phyloP scores from a whole-genome alignment of 1,140 invertebrate species.

The Cydia pomonella region DNA sequence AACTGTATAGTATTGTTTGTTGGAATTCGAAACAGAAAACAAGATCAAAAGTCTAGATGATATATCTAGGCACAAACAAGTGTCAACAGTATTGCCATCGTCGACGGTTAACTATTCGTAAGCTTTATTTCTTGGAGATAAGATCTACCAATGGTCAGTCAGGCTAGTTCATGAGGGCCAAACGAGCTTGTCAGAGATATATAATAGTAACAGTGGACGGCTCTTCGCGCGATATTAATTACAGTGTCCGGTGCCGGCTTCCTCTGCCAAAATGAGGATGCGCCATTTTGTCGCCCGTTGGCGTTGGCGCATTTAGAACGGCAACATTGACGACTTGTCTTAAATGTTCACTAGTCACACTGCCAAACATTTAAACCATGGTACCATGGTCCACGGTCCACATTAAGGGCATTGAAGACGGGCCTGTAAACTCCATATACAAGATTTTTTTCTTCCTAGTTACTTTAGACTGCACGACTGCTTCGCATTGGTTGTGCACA shows the following conservation, averaged over 20 bases:
- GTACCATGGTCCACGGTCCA: not conserved
- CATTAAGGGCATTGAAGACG: too few species aligned
- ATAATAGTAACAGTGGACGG: slow-evolving; percentile 37
- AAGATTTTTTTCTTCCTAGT: too few species aligned
- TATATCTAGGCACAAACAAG: not conserved
- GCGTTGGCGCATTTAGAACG: slow-evolving; percentile 12
- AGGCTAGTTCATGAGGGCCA: not conserved
- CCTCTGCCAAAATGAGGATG: slow-evolving; percentile 43
- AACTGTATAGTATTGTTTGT: not conserved
- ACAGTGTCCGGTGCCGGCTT: slow-evolving; percentile 34
- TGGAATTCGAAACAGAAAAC: not conserved
- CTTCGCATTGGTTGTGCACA: too few species aligned
- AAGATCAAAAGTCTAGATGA: slow-evolving; percentile 7
- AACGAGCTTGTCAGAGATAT: slow-evolving; percentile 1
- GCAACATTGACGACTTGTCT: slow-evolving; percentile 9
- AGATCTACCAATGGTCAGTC: too few species aligned
- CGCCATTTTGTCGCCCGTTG: slow-evolving; percentile 2
- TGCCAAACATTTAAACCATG: not conserved
- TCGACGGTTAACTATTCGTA: not conserved
- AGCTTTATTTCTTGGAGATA: too few species aligned
- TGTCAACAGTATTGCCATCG: not conserved
- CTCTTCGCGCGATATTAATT: slow-evolving; percentile 41
- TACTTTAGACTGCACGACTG: too few species aligned
- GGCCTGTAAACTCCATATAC: too few species aligned
- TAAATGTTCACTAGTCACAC: slow-evolving; percentile 10